A percentile compares a stretch with the other conserved stretches of the same genome.
phyloP scores from a whole-genome alignment of 2,797 vertebrate genomes.

The Pachyuromys duprasi region DNA sequence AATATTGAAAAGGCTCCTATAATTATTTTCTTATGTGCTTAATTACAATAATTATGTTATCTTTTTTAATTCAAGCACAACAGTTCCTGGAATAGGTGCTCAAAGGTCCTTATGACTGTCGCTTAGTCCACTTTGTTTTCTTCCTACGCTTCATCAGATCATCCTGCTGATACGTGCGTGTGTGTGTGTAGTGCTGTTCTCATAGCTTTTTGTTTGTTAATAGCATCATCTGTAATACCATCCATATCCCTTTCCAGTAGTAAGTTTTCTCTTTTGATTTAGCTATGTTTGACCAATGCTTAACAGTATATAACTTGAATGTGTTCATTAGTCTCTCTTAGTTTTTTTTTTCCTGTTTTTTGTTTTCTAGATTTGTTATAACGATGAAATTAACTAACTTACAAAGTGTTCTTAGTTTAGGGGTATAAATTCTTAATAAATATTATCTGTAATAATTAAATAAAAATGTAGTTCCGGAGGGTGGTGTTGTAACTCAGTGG shows the following conservation, averaged over 20 bases:
- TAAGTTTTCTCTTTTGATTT: constrained; percentile 40
- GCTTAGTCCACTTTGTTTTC: not conserved
- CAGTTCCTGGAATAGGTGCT: not conserved
- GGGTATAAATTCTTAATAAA: not conserved
- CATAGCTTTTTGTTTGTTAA: not conserved
- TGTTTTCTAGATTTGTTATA: constrained; percentile 18
- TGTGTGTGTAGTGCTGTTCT: not conserved
- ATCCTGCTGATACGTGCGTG: not conserved
- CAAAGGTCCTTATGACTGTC: not conserved
- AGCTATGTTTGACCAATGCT: constrained; percentile 37
- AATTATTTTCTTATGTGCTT: constrained; percentile 53
- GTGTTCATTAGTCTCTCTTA: constrained; percentile 44
- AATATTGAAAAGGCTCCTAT: constrained; percentile 19
- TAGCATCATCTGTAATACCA: not conserved
- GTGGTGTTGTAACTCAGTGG: not conserved
- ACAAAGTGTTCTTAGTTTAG: constrained; percentile 30
- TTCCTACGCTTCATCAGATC: not conserved
- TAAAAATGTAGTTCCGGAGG: constrained; percentile 30
- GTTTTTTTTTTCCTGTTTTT: too few relatives aligned
- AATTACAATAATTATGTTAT: constrained; percentile 34
- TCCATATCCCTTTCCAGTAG: not conserved
- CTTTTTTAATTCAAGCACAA: not conserved
- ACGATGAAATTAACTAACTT: constrained; percentile 43
- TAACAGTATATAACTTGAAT: constrained; percentile 9
- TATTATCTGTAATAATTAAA: constrained; percentile 29